Evolutionary conservation across 1,140 invertebrate species (phyloP).

Genomic region (Drosophila sucinea): DNA sequence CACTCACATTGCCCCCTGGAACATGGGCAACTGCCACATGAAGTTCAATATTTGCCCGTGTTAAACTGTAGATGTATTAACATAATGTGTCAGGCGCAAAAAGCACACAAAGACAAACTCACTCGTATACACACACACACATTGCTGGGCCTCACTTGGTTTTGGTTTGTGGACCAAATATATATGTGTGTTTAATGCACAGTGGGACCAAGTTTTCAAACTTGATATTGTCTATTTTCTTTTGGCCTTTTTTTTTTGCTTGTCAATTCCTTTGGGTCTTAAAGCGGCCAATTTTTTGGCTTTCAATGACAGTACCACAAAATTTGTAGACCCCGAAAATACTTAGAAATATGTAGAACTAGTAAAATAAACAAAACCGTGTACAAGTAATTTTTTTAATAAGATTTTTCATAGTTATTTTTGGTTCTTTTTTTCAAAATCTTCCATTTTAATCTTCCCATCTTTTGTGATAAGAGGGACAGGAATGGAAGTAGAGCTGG

Average conservation of each 20-base stretch:
- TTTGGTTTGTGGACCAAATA: conserved; percentile 17
- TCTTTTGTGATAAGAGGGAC: no score
- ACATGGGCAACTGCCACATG: conserved; percentile 43
- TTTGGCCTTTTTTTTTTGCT: background rate
- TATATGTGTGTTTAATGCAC: conserved; percentile 26
- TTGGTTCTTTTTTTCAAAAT: no score
- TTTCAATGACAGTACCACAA: no score
- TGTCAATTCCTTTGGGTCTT: background rate
- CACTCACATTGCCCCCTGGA: conserved; percentile 9
- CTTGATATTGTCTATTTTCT: no score
- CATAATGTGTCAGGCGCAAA: conserved; percentile 70
- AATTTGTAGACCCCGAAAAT: no score
- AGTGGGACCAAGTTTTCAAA: conserved; percentile 29
- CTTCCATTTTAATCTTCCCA: no score
- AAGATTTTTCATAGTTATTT: no score
- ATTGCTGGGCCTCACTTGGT: background rate
- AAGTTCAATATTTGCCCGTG: conserved; percentile 71
- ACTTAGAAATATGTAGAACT: no score
- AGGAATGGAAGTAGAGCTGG: no score
- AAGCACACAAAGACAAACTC: conserved; percentile 29
- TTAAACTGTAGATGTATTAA: conserved; percentile 73
- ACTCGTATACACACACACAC: conserved; percentile 16
- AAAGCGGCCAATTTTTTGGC: no score
- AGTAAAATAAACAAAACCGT: no score
- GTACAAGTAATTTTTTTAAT: no score